These are phyloP conservation scores for Chrysolina americana DNA, from an alignment of 2,888 invertebrate species.

Conservation along the genomic window DNA sequence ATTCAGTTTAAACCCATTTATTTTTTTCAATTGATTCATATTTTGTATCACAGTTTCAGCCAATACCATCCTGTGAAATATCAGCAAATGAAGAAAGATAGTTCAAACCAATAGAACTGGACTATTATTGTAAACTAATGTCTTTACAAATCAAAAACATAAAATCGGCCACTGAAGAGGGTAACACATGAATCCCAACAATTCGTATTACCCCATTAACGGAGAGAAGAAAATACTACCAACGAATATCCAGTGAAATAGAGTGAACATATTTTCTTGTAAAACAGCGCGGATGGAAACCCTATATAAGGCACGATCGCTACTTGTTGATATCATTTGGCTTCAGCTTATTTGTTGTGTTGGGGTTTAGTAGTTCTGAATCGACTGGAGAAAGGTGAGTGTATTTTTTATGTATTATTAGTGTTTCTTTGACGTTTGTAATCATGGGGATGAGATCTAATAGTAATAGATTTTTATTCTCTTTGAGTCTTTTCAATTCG, in stretches of 20 bases:
- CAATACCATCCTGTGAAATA: no score
- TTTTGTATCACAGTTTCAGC: no score
- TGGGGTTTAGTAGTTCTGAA: slow-evolving; percentile 36
- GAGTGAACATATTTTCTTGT: slow-evolving; percentile 42
- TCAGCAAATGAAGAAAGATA: no score
- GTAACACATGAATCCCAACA: neutral
- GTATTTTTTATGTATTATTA: neutral
- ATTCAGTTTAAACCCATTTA: no score
- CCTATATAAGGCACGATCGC: slow-evolving; percentile 67
- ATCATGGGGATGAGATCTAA: no score
- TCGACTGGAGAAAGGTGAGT: slow-evolving; percentile 27
- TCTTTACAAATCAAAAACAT: neutral
- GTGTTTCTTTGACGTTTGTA: no score
- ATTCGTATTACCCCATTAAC: neutral
- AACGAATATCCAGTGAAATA: neutral
- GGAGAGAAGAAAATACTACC: neutral
- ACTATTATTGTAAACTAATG: no score
- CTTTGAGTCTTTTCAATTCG: no score
- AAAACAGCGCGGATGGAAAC: slow-evolving; percentile 62
- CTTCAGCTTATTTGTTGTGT: slow-evolving; percentile 62
- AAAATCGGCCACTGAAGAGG: neutral
- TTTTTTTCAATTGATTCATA: no score
- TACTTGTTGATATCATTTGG: slow-evolving; percentile 69
- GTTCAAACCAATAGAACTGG: no score
- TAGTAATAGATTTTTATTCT: no score